Conservation (phyloP, 2,113 vertebrate species). For the Rousettus leschenaultii region DNA sequence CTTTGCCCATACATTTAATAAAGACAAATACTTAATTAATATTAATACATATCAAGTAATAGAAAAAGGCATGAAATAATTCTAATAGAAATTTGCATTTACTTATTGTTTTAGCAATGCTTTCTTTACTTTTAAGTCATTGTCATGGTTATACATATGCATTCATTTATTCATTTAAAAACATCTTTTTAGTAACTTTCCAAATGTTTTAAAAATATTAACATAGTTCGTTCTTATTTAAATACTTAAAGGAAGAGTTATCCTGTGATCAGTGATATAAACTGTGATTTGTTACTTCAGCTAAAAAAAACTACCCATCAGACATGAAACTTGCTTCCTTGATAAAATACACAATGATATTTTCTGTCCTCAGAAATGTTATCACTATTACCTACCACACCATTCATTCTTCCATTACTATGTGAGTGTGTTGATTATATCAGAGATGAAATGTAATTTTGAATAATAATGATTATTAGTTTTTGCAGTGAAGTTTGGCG, state of each 20-base stretch:
- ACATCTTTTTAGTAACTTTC: not conserved
- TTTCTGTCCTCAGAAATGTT: not conserved
- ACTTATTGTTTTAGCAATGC: not conserved
- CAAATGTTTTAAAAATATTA: not conserved
- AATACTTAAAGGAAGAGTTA: not conserved
- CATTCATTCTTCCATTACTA: not conserved
- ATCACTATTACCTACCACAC: not conserved
- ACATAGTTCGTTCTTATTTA: not conserved
- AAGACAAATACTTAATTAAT: not conserved
- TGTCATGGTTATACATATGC: not conserved
- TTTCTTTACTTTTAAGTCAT: not conserved
- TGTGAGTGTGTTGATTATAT: not conserved
- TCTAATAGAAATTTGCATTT: not conserved
- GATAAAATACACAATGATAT: not conserved
- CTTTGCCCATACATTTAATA: not conserved
- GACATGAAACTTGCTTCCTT: not conserved
- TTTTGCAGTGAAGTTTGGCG: not conserved
- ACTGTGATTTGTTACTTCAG: not conserved
- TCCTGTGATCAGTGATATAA: not conserved
- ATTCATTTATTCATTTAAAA: not conserved
- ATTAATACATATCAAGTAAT: not conserved
- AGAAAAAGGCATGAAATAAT: not conserved
- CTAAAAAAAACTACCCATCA: not conserved
- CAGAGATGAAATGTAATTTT: not conserved
- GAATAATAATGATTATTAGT: not conserved